These are phyloP conservation scores for Lasius fuliginosus DNA, from an alignment of 2,888 invertebrate genomes.

Conservation along the genomic window DNA sequence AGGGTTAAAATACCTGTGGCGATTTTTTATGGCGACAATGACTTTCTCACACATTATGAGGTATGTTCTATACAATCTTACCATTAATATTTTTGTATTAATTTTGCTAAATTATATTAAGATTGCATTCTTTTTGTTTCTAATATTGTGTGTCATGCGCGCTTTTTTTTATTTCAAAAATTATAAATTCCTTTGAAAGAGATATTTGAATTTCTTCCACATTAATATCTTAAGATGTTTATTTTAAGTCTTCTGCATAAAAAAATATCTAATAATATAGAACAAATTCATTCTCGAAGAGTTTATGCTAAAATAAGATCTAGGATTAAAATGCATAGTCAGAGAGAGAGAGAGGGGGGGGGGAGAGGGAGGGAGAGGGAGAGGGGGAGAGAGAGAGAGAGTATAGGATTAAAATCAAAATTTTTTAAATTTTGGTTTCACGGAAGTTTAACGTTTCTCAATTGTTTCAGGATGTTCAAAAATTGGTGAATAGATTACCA, in stretches of 20 bases:
- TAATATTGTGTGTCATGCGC: background rate
- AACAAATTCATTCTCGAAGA: background rate
- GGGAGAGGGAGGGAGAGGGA: no score
- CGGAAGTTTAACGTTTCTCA: background rate
- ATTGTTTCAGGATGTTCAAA: conserved; percentile 79
- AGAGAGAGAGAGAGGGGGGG: background rate
- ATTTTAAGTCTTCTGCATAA: background rate
- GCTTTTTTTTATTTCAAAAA: background rate
- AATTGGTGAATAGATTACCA: conserved; percentile 79
- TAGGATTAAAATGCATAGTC: background rate
- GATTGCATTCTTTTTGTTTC: background rate
- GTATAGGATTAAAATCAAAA: background rate
- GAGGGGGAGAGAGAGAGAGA: no score
- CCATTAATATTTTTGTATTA: background rate
- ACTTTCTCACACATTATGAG: conserved; percentile 87
- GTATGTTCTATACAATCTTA: conserved; percentile 69
- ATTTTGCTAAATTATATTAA: background rate
- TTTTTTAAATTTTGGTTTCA: background rate
- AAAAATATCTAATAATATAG: background rate
- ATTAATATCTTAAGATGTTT: background rate
- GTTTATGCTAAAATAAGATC: background rate
- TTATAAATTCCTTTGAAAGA: background rate
- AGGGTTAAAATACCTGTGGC: conserved; percentile 89
- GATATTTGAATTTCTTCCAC: background rate
- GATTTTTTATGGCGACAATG: conserved; percentile 89